Evolutionary conservation across 2,888 invertebrate species (phyloP).

Genomic region (Xestia c-nigrum): DNA sequence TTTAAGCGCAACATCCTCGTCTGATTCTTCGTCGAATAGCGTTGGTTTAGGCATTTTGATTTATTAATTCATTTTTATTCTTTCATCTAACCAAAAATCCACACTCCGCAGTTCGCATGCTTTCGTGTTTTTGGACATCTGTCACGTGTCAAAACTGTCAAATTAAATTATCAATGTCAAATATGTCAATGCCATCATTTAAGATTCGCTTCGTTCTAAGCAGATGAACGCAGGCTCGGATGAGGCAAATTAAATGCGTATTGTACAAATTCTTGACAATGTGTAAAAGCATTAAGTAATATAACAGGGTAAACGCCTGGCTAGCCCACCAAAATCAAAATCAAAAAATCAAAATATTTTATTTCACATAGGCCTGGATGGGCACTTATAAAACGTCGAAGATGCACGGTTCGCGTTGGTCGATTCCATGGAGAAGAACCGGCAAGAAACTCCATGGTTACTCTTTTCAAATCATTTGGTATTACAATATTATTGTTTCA

Average conservation of each 20-base stretch:
- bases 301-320: too few species aligned
- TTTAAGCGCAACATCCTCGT: slow-evolving; percentile 90
- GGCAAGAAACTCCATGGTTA: too few species aligned
- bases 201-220: slow-evolving; percentile 4
- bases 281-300: too few species aligned
- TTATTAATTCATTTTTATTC: slow-evolving; percentile 12
- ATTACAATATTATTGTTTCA: too few species aligned
- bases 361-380: too few species aligned
- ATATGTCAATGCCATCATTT: neutral
- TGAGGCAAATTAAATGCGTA: neutral
- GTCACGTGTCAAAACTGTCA: neutral
- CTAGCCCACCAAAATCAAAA: too few species aligned
- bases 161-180: slow-evolving; percentile 3
- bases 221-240: neutral
- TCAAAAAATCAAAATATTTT: too few species aligned
- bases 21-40: slow-evolving; percentile 91
- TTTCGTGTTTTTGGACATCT: slow-evolving; percentile 36
- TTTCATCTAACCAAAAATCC: slow-evolving; percentile 50
- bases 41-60: slow-evolving; percentile 77
- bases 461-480: too few species aligned
- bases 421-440: too few species aligned
- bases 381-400: too few species aligned
- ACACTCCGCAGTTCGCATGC: slow-evolving; percentile 8
- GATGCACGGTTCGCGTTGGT: too few species aligned
- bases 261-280: neutral